Percentiles rank a stretch among this genome's conserved stretches.
Conservation (phyloP, 2,797 vertebrate species). For the Lepilemur ruficaudatus region DNA sequence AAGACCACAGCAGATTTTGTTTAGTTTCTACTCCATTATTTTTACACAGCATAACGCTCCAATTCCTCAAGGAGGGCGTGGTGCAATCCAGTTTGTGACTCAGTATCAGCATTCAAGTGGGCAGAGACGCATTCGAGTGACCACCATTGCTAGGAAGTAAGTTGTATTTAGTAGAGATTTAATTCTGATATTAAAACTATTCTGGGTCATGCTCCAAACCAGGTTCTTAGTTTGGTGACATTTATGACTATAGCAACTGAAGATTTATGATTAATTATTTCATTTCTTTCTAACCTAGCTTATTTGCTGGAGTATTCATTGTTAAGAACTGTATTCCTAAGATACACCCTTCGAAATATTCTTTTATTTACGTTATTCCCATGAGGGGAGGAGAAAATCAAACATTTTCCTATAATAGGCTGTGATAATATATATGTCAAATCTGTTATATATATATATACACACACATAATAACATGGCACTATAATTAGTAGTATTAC, state of each 20-base stretch:
- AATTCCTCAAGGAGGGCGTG: constrained; percentile 96
- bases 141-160: constrained; percentile 95
- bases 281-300: not conserved
- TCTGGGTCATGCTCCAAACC: not conserved
- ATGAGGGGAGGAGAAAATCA: not conserved
- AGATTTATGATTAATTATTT: not conserved
- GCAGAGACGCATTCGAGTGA: constrained; percentile 94
- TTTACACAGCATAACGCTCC: constrained; percentile 93
- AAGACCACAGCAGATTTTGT: not conserved
- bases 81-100: constrained; percentile 95
- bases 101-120: constrained; percentile 97
- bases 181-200: not conserved
- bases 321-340: not conserved
- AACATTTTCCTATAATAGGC: not conserved
- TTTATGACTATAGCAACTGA: not conserved
- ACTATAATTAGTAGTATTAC: not conserved
- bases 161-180: constrained; percentile 67
- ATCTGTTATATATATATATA: not conserved
- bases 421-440: not conserved
- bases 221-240: not conserved
- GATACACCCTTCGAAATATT: not conserved
- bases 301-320: constrained; percentile 16
- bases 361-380: constrained; percentile 5
- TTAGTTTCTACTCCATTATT: constrained; percentile 29
- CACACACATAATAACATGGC: not conserved